phyloP scores from a whole-genome alignment of 2,797 vertebrate species.

The Sebastes wilsoni region DNA sequence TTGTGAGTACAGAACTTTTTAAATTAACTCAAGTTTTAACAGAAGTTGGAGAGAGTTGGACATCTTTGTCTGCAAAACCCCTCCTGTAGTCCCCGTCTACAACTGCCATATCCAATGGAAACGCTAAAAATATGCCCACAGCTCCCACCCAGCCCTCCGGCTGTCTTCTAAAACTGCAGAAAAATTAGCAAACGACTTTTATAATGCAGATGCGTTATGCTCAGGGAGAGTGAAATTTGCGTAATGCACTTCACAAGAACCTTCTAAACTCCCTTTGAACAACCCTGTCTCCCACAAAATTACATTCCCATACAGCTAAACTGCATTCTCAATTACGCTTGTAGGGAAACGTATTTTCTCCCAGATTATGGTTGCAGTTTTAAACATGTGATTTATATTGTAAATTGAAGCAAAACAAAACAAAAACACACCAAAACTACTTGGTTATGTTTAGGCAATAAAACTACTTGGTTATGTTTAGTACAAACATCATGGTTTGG shows the following conservation, averaged over 20 bases:
- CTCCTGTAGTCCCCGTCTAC: conserved; percentile 11
- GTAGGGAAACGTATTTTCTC: background rate
- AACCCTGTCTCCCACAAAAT: background rate
- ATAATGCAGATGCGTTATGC: conserved; percentile 14
- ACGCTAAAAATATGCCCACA: conserved; percentile 20
- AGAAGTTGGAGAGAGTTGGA: conserved; percentile 42
- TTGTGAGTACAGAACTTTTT: conserved; percentile 41
- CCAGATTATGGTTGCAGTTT: background rate
- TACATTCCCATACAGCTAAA: background rate
- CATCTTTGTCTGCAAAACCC: conserved; percentile 18
- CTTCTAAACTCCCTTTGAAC: conserved; percentile 8
- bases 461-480: too few species aligned
- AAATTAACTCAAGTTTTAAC: conserved; percentile 55
- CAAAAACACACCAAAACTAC: too few species aligned
- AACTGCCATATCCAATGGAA: conserved; percentile 20
- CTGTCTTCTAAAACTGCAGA: conserved; percentile 21
- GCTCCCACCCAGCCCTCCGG: background rate
- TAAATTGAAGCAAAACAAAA: too few species aligned
- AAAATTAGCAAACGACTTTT: background rate
- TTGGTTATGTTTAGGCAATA: too few species aligned
- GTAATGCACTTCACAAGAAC: conserved; percentile 13
- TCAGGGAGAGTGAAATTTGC: conserved; percentile 19
- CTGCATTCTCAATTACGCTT: background rate
- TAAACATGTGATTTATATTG: background rate
- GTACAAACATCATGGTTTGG: background rate